A percentile compares a stretch with the other conserved stretches of the same genome.
phyloP scores from a whole-genome alignment of 2,113 vertebrate genomes.

The Macquaria ambigua region DNA sequence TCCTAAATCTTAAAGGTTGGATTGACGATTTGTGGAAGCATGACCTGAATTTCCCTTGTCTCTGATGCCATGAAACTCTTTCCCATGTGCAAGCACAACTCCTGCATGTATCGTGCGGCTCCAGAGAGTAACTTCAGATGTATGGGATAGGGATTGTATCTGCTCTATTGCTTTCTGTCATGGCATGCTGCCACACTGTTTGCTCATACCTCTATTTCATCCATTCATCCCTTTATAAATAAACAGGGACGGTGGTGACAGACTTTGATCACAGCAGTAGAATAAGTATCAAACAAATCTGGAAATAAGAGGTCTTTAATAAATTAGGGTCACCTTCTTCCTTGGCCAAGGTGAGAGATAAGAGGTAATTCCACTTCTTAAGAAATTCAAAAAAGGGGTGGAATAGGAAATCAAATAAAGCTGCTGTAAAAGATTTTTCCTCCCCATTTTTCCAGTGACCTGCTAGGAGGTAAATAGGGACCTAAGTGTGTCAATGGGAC shows the following conservation, averaged over 20 bases:
- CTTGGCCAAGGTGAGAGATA: slow-evolving; percentile 35
- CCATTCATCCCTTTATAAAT: slow-evolving; percentile 47
- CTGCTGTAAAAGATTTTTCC: slow-evolving; percentile 8
- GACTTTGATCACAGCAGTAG: slow-evolving; percentile 48
- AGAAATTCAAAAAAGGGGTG: slow-evolving; percentile 26
- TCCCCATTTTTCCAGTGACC: slow-evolving; percentile 59
- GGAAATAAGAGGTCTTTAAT: neutral
- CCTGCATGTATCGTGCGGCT: slow-evolving; percentile 70
- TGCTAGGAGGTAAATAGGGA: slow-evolving; percentile 63
- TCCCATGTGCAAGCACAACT: slow-evolving; percentile 59
- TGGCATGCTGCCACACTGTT: slow-evolving; percentile 72
- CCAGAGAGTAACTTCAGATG: slow-evolving; percentile 60
- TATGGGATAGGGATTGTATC: slow-evolving; percentile 57
- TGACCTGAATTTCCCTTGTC: slow-evolving; percentile 59
- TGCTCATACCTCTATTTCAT: slow-evolving; percentile 54
- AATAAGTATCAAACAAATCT: slow-evolving; percentile 27
- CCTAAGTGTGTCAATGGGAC: slow-evolving; percentile 80
- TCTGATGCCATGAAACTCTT: slow-evolving; percentile 50
- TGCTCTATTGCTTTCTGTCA: slow-evolving; percentile 64
- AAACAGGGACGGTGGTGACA: slow-evolving; percentile 45
- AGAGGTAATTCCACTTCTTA: slow-evolving; percentile 12
- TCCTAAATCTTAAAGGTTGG: slow-evolving; percentile 44
- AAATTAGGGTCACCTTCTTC: slow-evolving; percentile 33
- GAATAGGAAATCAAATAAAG: slow-evolving; percentile 43
- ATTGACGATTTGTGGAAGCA: slow-evolving; percentile 68